Evolutionary conservation across 1,140 invertebrate species (phyloP).

Genomic region (Drosophila lini): DNA sequence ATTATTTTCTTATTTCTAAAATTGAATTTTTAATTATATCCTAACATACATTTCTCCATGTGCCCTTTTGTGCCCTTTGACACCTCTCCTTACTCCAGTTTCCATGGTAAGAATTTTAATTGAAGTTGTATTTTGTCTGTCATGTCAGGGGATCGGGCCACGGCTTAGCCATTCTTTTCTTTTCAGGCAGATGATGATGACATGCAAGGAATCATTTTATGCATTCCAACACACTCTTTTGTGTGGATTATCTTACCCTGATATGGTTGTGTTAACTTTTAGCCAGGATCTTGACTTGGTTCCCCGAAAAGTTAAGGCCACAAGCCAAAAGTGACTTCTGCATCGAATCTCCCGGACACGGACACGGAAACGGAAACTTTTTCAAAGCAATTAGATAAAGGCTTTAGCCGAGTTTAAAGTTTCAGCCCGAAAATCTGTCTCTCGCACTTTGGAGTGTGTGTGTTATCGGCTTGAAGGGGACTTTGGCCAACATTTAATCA

Average conservation of each 20-base stretch:
- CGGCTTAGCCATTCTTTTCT: slow-evolving; percentile 17
- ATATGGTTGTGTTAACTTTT: slow-evolving; percentile 22
- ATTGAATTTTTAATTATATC: neutral
- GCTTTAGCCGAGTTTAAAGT: slow-evolving; percentile 71
- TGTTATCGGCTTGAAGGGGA: slow-evolving; percentile 47
- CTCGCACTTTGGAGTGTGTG: slow-evolving; percentile 2
- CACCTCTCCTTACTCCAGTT: slow-evolving; percentile 54
- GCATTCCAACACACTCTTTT: slow-evolving; percentile 36
- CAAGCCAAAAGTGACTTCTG: slow-evolving; percentile 72
- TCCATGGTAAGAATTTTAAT: slow-evolving; percentile 71
- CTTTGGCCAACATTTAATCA: slow-evolving; percentile 75
- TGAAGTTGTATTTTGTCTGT: slow-evolving; percentile 71
- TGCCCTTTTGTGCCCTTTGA: slow-evolving; percentile 51
- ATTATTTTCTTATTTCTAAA: no score
- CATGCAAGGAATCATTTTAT: slow-evolving; percentile 37
- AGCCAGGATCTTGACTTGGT: slow-evolving; percentile 39
- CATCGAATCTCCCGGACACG: slow-evolving; percentile 47
- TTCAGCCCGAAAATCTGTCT: slow-evolving; percentile 42
- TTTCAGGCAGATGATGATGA: slow-evolving; percentile 37
- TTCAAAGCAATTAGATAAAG: slow-evolving; percentile 82
- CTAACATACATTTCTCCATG: neutral
- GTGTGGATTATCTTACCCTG: slow-evolving; percentile 33
- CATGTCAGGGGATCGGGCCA: slow-evolving; percentile 24
- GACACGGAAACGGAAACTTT: slow-evolving; percentile 55
- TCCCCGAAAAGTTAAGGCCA: slow-evolving; percentile 48